phyloP scores from a whole-genome alignment of 1,140 invertebrate species.

The Zeugodacus cucurbitae region DNA sequence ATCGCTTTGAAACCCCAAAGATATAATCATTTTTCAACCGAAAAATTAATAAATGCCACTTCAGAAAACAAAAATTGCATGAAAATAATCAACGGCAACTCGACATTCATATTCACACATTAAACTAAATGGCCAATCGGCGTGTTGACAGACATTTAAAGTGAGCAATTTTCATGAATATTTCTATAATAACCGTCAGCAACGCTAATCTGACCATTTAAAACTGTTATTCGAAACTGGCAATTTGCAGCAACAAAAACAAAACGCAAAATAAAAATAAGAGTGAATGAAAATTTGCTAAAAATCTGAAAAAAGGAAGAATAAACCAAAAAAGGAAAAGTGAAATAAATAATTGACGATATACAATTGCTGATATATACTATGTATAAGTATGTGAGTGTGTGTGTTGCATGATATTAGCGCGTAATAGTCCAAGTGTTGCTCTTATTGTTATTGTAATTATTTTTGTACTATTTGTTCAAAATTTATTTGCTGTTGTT shows the following conservation, averaged over 20 bases:
- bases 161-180: background rate
- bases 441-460: background rate
- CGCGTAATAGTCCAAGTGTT: background rate
- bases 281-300: background rate
- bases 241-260: background rate
- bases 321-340: background rate
- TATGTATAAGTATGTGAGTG: background rate
- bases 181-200: background rate
- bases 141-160: constrained; percentile 19
- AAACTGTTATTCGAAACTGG: constrained; percentile 16
- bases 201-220: constrained; percentile 10
- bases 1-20: too few relatives aligned
- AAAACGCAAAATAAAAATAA: background rate
- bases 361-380: background rate
- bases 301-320: background rate
- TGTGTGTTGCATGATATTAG: background rate
- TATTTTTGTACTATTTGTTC: background rate
- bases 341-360: background rate
- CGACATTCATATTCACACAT: constrained; percentile 10
- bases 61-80: too few relatives aligned
- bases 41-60: too few relatives aligned
- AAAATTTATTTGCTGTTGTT: background rate
- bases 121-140: constrained; percentile 1
- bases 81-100: background rate
- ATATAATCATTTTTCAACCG: too few relatives aligned